Conservation (phyloP, 2,797 vertebrate species). For the Gambelia wislizenii region DNA sequence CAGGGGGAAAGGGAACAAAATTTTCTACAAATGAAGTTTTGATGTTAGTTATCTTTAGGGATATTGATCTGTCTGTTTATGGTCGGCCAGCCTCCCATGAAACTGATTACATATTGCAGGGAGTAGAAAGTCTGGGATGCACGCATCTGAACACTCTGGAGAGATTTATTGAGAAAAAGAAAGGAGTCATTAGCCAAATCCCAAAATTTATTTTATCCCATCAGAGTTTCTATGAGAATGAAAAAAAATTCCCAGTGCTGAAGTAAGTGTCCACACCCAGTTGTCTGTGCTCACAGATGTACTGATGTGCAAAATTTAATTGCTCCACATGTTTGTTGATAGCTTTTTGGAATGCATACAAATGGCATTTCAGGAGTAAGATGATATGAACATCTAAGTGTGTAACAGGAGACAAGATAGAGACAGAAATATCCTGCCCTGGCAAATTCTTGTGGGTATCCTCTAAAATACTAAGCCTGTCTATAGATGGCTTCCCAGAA, state of each 20-base stretch:
- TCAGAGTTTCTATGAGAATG: constrained; percentile 31
- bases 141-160: constrained; percentile 17
- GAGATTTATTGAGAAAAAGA: not conserved
- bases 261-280: constrained; percentile 30
- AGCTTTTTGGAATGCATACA: constrained; percentile 72
- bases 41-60: not conserved
- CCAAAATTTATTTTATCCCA: constrained; percentile 7
- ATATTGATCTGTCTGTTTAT: not conserved
- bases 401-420: constrained; percentile 66
- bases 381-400: constrained; percentile 62
- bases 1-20: not conserved
- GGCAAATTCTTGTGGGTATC: constrained; percentile 67
- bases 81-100: not conserved
- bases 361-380: constrained; percentile 55
- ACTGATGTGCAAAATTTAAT: not conserved
- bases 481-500: constrained; percentile 61
- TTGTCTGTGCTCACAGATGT: constrained; percentile 32
- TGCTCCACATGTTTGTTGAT: constrained; percentile 52
- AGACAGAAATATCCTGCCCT: constrained; percentile 65
- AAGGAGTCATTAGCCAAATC: not conserved
- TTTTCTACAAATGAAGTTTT: not conserved
- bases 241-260: constrained; percentile 28
- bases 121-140: constrained; percentile 13
- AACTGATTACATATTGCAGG: constrained; percentile 8
- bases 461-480: constrained; percentile 59